These are phyloP conservation scores for Drosophila ogumai DNA, from an alignment of 1,140 invertebrate genomes.

Conservation along the genomic window DNA sequence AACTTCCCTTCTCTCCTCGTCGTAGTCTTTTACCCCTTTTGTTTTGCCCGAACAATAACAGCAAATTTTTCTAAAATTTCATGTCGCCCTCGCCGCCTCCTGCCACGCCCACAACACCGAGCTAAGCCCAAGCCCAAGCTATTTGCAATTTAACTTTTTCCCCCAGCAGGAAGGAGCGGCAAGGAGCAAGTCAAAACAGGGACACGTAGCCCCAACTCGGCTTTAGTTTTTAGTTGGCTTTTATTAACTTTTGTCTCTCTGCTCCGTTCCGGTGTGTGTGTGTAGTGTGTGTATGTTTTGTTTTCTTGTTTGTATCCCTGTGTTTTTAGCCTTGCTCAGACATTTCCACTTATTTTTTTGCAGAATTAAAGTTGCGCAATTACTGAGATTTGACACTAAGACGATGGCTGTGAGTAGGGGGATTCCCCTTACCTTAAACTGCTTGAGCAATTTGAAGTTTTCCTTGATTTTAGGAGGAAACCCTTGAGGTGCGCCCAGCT, in stretches of 20 bases:
- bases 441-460: conserved; percentile 66
- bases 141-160: conserved; percentile 81
- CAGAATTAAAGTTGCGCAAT: conserved; percentile 74
- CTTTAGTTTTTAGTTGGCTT: conserved; percentile 82
- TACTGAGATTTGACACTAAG: conserved; percentile 77
- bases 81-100: conserved; percentile 42
- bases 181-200: conserved; percentile 57
- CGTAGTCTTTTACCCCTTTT: conserved; percentile 54
- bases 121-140: conserved; percentile 60
- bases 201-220: conserved; percentile 67
- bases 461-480: conserved; percentile 53
- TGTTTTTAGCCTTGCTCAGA: conserved; percentile 22
- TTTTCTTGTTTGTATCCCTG: conserved; percentile 19
- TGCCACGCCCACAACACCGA: conserved; percentile 13
- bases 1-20: not conserved
- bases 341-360: conserved; percentile 70
- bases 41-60: conserved; percentile 76
- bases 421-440: conserved; percentile 32
- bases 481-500: conserved; percentile 1
- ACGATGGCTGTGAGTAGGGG: conserved; percentile 19
- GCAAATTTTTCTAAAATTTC: conserved; percentile 82
- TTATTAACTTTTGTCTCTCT: conserved; percentile 77
- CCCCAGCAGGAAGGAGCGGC: conserved; percentile 6
- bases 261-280: not conserved
- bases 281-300: conserved; percentile 5